These are phyloP conservation scores for Papilio demoleus DNA, from an alignment of 2,888 invertebrate genomes.

Conservation along the genomic window DNA sequence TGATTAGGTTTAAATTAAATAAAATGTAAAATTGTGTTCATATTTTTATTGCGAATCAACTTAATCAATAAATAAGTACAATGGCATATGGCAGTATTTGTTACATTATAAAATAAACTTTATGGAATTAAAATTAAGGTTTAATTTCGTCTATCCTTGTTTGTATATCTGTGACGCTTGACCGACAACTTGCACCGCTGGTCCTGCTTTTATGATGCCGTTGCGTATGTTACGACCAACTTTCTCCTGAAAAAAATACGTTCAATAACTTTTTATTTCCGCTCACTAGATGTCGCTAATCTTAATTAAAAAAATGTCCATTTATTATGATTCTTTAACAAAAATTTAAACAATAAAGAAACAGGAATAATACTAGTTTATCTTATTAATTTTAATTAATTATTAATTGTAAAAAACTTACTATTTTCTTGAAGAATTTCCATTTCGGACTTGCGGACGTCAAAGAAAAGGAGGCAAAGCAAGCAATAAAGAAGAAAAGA, in stretches of 20 bases:
- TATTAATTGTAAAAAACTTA: constrained; percentile 42
- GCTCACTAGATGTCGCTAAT: background rate
- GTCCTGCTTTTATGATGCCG: constrained; percentile 63
- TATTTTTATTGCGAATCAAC: constrained; percentile 8
- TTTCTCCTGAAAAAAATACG: constrained; percentile 57
- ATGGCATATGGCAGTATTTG: constrained; percentile 2
- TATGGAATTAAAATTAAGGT: constrained; percentile 18
- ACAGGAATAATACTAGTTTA: background rate
- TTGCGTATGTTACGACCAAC: constrained; percentile 62
- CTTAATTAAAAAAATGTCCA: background rate
- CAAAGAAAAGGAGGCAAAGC: constrained; percentile 45
- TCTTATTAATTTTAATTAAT: background rate
- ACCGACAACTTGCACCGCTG: constrained; percentile 61
- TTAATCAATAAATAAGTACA: constrained; percentile 33
- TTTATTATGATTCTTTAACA: background rate
- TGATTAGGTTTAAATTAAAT: too few relatives aligned
- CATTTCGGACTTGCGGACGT: constrained; percentile 50
- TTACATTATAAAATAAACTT: constrained; percentile 22
- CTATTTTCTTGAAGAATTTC: constrained; percentile 54
- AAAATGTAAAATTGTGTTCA: too few relatives aligned
- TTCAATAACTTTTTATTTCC: background rate
- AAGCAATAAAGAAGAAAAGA: constrained; percentile 51
- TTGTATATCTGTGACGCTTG: constrained; percentile 55
- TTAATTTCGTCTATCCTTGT: constrained; percentile 42
- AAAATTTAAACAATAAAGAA: background rate